A percentile compares a stretch with the other conserved stretches of the same genome.
Evolutionary conservation across 2,797 vertebrate genomes (phyloP).

Genomic region (Onychomys torridus): DNA sequence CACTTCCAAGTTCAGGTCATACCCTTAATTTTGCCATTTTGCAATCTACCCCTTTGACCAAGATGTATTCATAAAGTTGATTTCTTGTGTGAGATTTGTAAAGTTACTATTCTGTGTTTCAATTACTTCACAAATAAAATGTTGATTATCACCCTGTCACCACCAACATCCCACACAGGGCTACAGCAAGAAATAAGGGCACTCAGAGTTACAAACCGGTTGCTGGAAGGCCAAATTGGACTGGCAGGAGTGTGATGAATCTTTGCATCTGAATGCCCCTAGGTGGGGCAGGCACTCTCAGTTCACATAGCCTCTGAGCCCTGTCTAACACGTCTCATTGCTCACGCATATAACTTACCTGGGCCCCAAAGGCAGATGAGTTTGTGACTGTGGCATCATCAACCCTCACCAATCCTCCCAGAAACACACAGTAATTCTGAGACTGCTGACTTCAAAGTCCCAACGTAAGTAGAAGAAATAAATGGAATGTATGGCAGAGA

Average conservation of each 20-base stretch:
- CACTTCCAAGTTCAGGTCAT: slow-evolving; percentile 21
- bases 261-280: slow-evolving; percentile 61
- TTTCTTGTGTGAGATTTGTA: slow-evolving; percentile 56
- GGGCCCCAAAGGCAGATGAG: slow-evolving; percentile 44
- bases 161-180: slow-evolving; percentile 37
- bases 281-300: slow-evolving; percentile 41
- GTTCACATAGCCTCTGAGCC: slow-evolving; percentile 57
- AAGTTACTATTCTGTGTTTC: slow-evolving; percentile 63
- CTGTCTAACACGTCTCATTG: slow-evolving; percentile 42
- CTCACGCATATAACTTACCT: slow-evolving; percentile 23
- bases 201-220: slow-evolving; percentile 10
- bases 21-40: slow-evolving; percentile 54
- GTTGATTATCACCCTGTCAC: slow-evolving; percentile 64
- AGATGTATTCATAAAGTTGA: slow-evolving; percentile 27
- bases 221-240: slow-evolving; percentile 62
- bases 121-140: slow-evolving; percentile 69
- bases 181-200: slow-evolving; percentile 55
- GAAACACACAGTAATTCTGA: slow-evolving; percentile 33
- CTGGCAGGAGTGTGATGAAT: slow-evolving; percentile 52
- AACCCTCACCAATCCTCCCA: not conserved
- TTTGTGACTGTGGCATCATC: slow-evolving; percentile 8
- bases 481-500: slow-evolving; percentile 22
- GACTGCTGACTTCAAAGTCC: slow-evolving; percentile 15
- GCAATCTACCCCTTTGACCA: slow-evolving; percentile 58
- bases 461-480: slow-evolving; percentile 1